phyloP scores from a whole-genome alignment of 30 jellyfish, hydroid and myxozoan genomes.

The Hydra vulgaris region DNA sequence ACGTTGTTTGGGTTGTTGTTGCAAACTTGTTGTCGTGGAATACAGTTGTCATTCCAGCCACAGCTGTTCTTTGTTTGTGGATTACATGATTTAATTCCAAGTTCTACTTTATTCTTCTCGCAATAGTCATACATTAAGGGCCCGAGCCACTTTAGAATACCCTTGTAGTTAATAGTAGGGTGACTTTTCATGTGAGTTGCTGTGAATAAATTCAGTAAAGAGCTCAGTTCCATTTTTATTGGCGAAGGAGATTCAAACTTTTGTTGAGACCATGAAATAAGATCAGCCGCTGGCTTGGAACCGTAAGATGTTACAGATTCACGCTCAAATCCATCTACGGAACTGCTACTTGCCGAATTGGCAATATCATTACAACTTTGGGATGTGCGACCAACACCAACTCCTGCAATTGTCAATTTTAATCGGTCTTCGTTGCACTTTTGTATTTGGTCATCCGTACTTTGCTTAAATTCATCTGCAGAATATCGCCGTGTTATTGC shows the following conservation, averaged over 20 bases:
- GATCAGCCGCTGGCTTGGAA: slow-evolving; percentile 17
- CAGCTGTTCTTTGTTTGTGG: slow-evolving; percentile 11
- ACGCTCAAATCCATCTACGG: neutral
- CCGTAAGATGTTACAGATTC: slow-evolving; percentile 29
- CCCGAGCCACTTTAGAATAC: slow-evolving; percentile 14
- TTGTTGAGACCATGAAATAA: slow-evolving; percentile 32
- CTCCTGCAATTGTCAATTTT: neutral
- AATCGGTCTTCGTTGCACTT: slow-evolving; percentile 19
- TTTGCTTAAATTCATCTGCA: neutral
- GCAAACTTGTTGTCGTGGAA: slow-evolving; percentile 22
- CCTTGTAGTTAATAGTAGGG: slow-evolving; percentile 15
- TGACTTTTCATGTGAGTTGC: neutral
- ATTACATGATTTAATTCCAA: neutral
- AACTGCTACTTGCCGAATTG: neutral
- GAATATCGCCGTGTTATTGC: slow-evolving; percentile 24
- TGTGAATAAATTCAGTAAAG: slow-evolving; percentile 29
- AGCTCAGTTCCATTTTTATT: slow-evolving; percentile 17
- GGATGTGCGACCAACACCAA: neutral
- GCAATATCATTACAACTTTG: slow-evolving; percentile 5
- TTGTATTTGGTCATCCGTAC: slow-evolving; percentile 7
- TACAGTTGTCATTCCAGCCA: slow-evolving; percentile 28
- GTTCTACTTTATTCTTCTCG: slow-evolving; percentile 1
- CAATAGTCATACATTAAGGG: slow-evolving; percentile 11
- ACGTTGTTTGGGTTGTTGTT: neutral
- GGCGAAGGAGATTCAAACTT: slow-evolving; percentile 27